Evolutionary conservation across 2,797 vertebrate species (phyloP).

Genomic region (Lacerta bilineata): DNA sequence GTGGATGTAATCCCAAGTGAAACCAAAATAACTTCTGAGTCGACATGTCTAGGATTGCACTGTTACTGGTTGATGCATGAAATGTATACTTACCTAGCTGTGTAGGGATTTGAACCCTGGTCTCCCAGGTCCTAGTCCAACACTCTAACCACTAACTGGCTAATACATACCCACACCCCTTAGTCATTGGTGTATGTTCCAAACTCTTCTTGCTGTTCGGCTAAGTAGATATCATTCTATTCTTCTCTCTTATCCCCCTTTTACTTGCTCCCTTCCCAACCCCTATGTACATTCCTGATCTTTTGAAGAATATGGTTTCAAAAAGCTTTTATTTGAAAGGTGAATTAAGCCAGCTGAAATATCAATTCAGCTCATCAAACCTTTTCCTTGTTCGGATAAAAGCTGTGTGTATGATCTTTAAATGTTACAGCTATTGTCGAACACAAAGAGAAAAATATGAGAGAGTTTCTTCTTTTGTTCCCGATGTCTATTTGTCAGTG

Average conservation of each 20-base stretch:
- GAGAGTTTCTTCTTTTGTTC: slow-evolving; percentile 15
- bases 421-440: slow-evolving; percentile 32
- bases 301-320: slow-evolving; percentile 29
- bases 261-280: not conserved
- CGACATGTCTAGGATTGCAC: too few relatives aligned
- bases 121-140: too few relatives aligned
- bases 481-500: slow-evolving; percentile 26
- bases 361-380: slow-evolving; percentile 33
- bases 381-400: slow-evolving; percentile 42
- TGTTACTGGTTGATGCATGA: too few relatives aligned
- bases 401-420: slow-evolving; percentile 27
- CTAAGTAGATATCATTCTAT: not conserved
- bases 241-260: not conserved
- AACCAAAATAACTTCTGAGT: too few relatives aligned
- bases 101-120: too few relatives aligned
- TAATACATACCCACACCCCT: too few relatives aligned
- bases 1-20: too few relatives aligned
- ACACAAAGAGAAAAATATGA: slow-evolving; percentile 26
- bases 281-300: slow-evolving; percentile 25
- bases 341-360: slow-evolving; percentile 44
- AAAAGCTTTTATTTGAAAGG: slow-evolving; percentile 40
- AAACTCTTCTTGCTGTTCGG: not conserved
- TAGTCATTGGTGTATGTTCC: not conserved
- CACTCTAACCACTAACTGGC: too few relatives aligned
- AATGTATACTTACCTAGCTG: too few relatives aligned